A percentile compares a stretch with the other conserved stretches of the same genome.
Conservation (phyloP, 2,888 invertebrate species). For the Galerucella nymphaeae region DNA sequence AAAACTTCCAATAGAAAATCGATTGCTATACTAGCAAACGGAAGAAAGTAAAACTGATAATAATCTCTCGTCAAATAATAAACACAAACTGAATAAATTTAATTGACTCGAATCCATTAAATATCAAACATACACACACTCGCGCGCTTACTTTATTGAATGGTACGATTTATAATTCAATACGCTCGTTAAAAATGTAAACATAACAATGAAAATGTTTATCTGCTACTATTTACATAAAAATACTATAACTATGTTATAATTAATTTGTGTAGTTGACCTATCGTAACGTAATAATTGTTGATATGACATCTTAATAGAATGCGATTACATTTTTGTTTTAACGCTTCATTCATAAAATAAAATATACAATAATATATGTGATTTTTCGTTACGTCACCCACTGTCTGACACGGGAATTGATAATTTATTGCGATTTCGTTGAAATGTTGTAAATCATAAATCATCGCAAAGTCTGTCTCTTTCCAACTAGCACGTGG, state of each 20-base stretch:
- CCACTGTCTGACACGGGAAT: constrained; percentile 34
- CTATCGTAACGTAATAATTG: constrained; percentile 54
- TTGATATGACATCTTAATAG: constrained; percentile 56
- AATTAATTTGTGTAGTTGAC: constrained; percentile 53
- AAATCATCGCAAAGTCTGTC: neutral
- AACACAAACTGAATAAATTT: constrained; percentile 35
- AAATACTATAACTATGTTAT: constrained; percentile 55
- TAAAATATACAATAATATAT: constrained; percentile 31
- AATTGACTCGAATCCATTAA: constrained; percentile 28
- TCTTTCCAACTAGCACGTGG: neutral
- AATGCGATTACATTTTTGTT: constrained; percentile 51
- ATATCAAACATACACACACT: constrained; percentile 23
- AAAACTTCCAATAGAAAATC: constrained; percentile 13
- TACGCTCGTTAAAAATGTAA: constrained; percentile 50
- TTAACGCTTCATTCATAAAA: constrained; percentile 52
- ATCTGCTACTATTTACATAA: constrained; percentile 54
- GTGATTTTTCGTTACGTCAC: constrained; percentile 38
- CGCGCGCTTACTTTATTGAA: constrained; percentile 33
- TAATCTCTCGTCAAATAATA: constrained; percentile 25
- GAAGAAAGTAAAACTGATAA: constrained; percentile 33
- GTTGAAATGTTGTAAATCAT: constrained; percentile 19
- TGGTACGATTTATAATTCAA: constrained; percentile 43
- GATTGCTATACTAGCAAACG: constrained; percentile 25
- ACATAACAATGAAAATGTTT: constrained; percentile 52
- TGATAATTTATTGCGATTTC: constrained; percentile 36